phyloP scores from a whole-genome alignment of 2,113 vertebrate genomes.

The Dasyurus viverrinus region DNA sequence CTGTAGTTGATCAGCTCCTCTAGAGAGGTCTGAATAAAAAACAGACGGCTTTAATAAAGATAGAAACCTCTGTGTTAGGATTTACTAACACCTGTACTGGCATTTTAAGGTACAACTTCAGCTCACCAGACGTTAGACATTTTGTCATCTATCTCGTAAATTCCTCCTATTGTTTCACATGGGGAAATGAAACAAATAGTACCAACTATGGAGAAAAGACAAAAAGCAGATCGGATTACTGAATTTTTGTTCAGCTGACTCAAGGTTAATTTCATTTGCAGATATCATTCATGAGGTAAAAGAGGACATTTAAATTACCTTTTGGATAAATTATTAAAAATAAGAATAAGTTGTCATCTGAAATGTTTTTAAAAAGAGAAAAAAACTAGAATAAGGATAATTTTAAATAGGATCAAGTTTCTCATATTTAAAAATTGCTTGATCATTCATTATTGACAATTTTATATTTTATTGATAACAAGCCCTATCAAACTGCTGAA shows the following conservation, averaged over 20 bases:
- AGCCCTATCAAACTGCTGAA: background rate
- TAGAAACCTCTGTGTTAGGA: conserved; percentile 60
- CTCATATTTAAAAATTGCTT: background rate
- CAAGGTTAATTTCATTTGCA: conserved; percentile 41
- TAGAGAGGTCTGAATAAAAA: conserved; percentile 71
- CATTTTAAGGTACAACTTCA: conserved; percentile 74
- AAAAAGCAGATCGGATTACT: background rate
- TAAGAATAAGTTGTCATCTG: conserved; percentile 3
- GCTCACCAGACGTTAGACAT: conserved; percentile 55
- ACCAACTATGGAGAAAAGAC: conserved; percentile 12
- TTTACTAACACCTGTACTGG: conserved; percentile 73
- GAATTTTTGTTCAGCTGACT: background rate
- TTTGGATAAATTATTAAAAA: conserved; percentile 11
- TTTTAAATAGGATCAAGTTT: conserved; percentile 21
- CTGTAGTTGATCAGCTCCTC: conserved; percentile 69
- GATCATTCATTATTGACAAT: background rate
- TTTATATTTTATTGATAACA: background rate
- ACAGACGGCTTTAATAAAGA: conserved; percentile 76
- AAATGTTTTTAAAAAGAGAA: background rate
- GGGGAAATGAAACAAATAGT: conserved; percentile 42
- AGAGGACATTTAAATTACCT: conserved; percentile 12
- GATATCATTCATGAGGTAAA: conserved; percentile 35
- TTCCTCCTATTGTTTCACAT: conserved; percentile 49
- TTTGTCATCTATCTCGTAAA: conserved; percentile 66
- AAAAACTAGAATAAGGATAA: background rate